These are phyloP conservation scores for Heterodera filipjevi DNA, from an alignment of 2,888 invertebrate species.

Conservation along the genomic window DNA sequence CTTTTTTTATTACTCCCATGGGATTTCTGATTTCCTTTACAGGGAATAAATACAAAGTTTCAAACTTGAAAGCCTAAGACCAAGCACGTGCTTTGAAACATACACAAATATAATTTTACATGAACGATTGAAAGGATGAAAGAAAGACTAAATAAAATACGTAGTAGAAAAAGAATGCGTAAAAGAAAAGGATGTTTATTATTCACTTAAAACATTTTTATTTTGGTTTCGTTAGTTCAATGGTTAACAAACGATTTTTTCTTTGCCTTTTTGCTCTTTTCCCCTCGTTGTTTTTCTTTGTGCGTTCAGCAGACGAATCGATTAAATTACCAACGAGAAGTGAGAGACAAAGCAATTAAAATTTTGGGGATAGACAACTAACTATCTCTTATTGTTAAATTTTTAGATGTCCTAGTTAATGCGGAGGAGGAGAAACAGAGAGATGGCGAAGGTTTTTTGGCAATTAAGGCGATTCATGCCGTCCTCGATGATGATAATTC, in stretches of 20 bases:
- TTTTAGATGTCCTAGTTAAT: slow-evolving; percentile 62
- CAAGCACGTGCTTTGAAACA: no score
- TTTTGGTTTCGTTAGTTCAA: not conserved
- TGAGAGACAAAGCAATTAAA: not conserved
- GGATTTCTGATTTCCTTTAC: no score
- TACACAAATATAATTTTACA: no score
- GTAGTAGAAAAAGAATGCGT: no score
- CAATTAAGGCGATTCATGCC: slow-evolving; percentile 86
- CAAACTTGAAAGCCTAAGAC: no score
- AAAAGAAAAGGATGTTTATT: no score
- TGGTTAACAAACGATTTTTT: not conserved
- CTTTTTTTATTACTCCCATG: no score
- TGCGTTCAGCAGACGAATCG: not conserved
- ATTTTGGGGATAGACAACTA: not conserved
- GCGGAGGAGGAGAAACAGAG: slow-evolving; percentile 61
- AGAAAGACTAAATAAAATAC: no score
- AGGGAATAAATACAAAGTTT: no score
- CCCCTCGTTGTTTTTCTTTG: not conserved
- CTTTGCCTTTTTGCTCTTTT: not conserved
- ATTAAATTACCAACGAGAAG: slow-evolving; percentile 3
- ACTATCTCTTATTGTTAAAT: not conserved
- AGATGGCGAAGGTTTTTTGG: slow-evolving; percentile 86
- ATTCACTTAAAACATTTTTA: no score
- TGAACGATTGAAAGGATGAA: no score
- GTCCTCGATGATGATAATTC: slow-evolving; percentile 97